Evolutionary conservation across 1,140 invertebrate species (phyloP).

Genomic region (Pemphigus obesinymphae): DNA sequence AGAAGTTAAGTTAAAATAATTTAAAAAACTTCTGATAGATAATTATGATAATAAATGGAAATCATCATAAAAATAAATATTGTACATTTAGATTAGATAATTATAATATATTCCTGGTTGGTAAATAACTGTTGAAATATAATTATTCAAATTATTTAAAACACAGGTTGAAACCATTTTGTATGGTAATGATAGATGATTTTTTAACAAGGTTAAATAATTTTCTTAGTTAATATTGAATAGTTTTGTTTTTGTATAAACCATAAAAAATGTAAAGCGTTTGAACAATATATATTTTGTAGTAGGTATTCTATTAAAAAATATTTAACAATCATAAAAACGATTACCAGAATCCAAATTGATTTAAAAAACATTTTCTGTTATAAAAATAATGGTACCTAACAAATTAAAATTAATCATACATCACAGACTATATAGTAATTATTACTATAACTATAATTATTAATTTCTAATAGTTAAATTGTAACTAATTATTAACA

Average conservation of each 20-base stretch:
- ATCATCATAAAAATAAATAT: not conserved
- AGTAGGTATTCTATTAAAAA: slow-evolving; percentile 10
- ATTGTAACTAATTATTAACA: slow-evolving; percentile 15
- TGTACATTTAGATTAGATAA: not conserved
- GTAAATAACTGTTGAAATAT: not conserved
- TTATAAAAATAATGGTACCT: slow-evolving; percentile 40
- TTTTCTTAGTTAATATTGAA: no score
- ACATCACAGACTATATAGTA: not conserved
- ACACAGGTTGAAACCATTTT: no score
- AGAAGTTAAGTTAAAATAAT: slow-evolving; percentile 32
- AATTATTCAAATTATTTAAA: no score
- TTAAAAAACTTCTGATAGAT: slow-evolving; percentile 35
- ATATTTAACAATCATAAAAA: slow-evolving; percentile 33
- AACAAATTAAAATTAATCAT: slow-evolving; percentile 33
- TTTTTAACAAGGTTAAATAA: no score
- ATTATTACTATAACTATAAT: not conserved
- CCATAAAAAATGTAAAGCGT: not conserved
- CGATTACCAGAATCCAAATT: slow-evolving; percentile 15
- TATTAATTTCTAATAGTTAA: slow-evolving; percentile 36
- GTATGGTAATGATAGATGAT: no score
- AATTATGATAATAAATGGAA: slow-evolving; percentile 37
- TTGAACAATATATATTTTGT: not conserved
- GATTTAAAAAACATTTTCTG: slow-evolving; percentile 28
- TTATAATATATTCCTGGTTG: no score
- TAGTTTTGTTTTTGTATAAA: no score